Evolutionary conservation across 2,797 vertebrate species (phyloP), one percentile per base, ranked within the genome.

Genomic region (Crypturellus tataupa): DNA sequence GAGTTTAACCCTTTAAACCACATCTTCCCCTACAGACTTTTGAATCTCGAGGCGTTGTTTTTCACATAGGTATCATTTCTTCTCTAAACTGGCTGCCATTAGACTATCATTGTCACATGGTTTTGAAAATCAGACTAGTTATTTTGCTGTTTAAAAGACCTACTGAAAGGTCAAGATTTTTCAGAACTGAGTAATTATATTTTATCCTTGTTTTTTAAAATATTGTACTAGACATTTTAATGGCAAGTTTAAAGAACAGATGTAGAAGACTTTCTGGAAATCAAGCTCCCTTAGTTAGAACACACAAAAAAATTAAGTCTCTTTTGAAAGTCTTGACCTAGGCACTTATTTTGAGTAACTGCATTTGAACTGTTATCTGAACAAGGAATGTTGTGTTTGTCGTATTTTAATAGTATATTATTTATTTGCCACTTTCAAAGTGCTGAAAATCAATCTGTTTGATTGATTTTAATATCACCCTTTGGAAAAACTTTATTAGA

Each of bases 41-140:
- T 62, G 60, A 94, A 80, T 85, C 56, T 71, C 60, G 39, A 88
- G 67, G 79, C 60, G 24, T 63, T 21, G 65, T 94, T 91, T 92
- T 80, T 44, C 75, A 68, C 70, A 86, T 67, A 56, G 68, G 56
- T 33, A 69, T 71, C 11, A 46, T 77, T 93, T 91, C 21, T 76
- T 85, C 63, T 51, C 33, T 70, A 33, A 93, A 51, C 24, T 79
- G 10, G 7, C 59, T 77, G 29, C 31, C 78, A 40, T 12, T 58
- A 63, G 33, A 27, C 24, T 40, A 2, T 27, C 17, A 29, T n/a
- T 73, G 88, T 87, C 85, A 60, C 11, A 4, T 40, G 46, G 37
- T 35, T 93, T 81, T 82, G 80, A 86, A 94, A 93, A 87, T 31
- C 4, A 84, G 55, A 31, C 10, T 71, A 31, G 27, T 37, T 44